Evolutionary conservation across 1,140 invertebrate species (phyloP), one percentile per base, ranked within the genome.

Genomic region (Bilobella aurantiaca): DNA sequence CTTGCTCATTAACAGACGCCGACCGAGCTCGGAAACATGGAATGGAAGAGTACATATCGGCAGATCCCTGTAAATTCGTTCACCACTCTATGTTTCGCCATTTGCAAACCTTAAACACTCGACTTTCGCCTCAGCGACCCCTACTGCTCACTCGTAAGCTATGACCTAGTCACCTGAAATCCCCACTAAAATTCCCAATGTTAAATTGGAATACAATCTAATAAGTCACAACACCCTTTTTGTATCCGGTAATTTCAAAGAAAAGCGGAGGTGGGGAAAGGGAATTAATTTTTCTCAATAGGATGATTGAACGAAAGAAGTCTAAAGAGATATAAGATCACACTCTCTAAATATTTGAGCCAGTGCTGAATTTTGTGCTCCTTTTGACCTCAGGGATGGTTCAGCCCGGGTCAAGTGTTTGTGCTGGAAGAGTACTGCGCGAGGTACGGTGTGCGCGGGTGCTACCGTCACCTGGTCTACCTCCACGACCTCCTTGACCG

Each of bases 391-490:
- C 76, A 93, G 91, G 96, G 96, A 68, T 99, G 96, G 96, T 98
- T 99, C 77, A 98, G 94, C 73, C 96, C 96, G 0, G 96, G 95
- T 3, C 96, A 99, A 83, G 86, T 98, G 16, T 99, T 98, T 80
- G 91, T 98, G 12, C 79, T 99, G 58, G 96, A 99, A 78, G 96
- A 99, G 78, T 99, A 99, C 79, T 96, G 93, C 79, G 95, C 96
- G 1, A 77, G 89, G 80, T 99, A 99, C 78, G 96, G 96, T 56
- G 95, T 99, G 0, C 82, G 96, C 46, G 94, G 94, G 21, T 99
- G 96, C 76, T 96, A 90, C 78, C 85, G 96, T 58, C 96, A 99
- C 78, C 83, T 99, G 12, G 94, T 89, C 77, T 98, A 98, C 78
- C 83, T 99, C n/a, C 87, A 87, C 68, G 95, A 99, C 80, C 82